Evolutionary conservation across 1,140 invertebrate genomes (phyloP).

Genomic region (Homarus americanus): DNA sequence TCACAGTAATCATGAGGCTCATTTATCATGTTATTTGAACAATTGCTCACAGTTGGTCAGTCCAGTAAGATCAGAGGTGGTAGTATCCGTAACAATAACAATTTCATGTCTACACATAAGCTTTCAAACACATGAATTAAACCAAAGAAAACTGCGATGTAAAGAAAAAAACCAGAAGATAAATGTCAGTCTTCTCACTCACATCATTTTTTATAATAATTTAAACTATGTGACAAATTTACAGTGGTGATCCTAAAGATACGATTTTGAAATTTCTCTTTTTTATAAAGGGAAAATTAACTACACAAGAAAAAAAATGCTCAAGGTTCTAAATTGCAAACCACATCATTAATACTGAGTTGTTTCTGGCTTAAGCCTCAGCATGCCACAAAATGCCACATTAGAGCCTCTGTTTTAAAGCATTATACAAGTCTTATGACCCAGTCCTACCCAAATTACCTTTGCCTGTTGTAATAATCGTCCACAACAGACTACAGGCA

Average conservation of each 20-base stretch:
- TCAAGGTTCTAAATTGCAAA: conserved; percentile 32
- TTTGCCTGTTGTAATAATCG: not conserved
- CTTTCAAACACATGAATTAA: conserved; percentile 49
- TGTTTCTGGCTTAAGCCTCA: conserved; percentile 33
- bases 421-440: conserved; percentile 11
- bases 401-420: conserved; percentile 46
- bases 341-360: conserved; percentile 56
- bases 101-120: conserved; percentile 36
- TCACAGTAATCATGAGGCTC: conserved; percentile 67
- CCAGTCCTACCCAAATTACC: not conserved
- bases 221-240: conserved; percentile 7
- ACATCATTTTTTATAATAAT: not conserved
- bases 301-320: conserved; percentile 15
- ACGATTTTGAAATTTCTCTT: not conserved
- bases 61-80: conserved; percentile 15
- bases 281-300: not conserved
- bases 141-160: conserved; percentile 51
- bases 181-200: conserved; percentile 1
- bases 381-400: conserved; percentile 61
- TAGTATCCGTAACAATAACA: conserved; percentile 27
- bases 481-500: conserved; percentile 16
- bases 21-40: conserved; percentile 52
- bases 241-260: conserved; percentile 7
- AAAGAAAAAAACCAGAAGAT: conserved; percentile 19
- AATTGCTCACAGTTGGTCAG: conserved; percentile 1